These are phyloP conservation scores for Eudasyphora cyanicolor DNA, from an alignment of 2,888 invertebrate species.

Conservation along the genomic window DNA sequence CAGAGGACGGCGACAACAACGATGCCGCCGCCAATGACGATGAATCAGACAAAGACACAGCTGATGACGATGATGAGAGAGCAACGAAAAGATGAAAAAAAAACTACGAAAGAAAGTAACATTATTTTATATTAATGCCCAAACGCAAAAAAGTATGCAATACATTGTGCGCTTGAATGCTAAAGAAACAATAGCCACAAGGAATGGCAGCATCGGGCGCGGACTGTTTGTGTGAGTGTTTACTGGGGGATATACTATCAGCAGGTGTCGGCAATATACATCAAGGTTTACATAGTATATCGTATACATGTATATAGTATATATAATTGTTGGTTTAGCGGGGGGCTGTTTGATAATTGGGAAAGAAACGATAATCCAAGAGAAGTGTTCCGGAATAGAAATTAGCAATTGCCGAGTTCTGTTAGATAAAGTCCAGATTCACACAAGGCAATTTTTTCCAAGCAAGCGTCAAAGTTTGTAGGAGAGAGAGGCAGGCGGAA, in stretches of 20 bases:
- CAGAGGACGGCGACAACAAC: background rate
- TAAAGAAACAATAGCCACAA: background rate
- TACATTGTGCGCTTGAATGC: background rate
- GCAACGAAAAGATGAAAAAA: too few species aligned
- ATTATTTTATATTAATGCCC: constrained; percentile 37
- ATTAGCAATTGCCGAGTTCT: too few species aligned
- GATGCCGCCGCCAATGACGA: background rate
- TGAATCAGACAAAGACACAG: background rate
- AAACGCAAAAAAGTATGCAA: constrained; percentile 30
- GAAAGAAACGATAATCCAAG: too few species aligned
- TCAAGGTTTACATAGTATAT: background rate
- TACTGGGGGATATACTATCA: background rate
- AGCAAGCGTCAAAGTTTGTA: too few species aligned
- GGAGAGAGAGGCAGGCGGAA: too few species aligned
- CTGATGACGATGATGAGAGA: background rate
- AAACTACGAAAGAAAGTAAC: background rate
- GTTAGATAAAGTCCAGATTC: too few species aligned
- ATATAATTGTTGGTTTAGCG: too few species aligned
- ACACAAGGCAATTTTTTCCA: too few species aligned
- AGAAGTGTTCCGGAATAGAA: too few species aligned
- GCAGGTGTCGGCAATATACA: constrained; percentile 31
- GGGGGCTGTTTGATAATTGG: too few species aligned
- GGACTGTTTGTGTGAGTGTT: background rate
- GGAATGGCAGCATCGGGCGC: background rate
- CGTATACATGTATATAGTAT: background rate